Evolutionary conservation across 2,888 invertebrate species (phyloP).

Genomic region (Crossocerus cetratus): DNA sequence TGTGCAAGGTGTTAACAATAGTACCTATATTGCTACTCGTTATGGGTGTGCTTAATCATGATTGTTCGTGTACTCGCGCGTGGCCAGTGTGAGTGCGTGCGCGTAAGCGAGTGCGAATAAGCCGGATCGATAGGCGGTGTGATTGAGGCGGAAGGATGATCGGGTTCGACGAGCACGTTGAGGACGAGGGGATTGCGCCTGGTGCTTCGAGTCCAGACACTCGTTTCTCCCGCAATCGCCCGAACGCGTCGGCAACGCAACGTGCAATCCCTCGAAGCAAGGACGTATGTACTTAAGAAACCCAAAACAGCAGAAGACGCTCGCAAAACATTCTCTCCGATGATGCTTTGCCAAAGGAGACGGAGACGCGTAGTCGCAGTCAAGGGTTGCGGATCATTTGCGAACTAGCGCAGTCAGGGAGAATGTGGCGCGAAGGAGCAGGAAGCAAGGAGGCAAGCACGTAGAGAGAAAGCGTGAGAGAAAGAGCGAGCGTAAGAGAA

Average conservation of each 20-base stretch:
- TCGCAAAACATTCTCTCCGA: slow-evolving; percentile 42
- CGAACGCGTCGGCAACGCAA: slow-evolving; percentile 23
- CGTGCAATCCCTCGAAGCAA: slow-evolving; percentile 34
- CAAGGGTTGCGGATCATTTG: not conserved
- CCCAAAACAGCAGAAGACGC: slow-evolving; percentile 24
- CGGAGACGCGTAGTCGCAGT: not conserved
- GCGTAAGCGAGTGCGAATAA: slow-evolving; percentile 7
- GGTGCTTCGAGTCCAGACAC: slow-evolving; percentile 47
- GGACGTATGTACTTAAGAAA: slow-evolving; percentile 52
- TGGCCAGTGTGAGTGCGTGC: not conserved
- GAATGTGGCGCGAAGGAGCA: slow-evolving; percentile 27
- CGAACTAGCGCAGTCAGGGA: slow-evolving; percentile 29
- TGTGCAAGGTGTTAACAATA: slow-evolving; percentile 53
- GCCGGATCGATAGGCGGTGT: not conserved
- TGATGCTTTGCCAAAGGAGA: no score
- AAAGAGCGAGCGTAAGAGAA: not conserved
- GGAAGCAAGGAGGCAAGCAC: not conserved
- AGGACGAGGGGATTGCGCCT: slow-evolving; percentile 41
- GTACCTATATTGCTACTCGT: slow-evolving; percentile 46
- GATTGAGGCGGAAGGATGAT: not conserved
- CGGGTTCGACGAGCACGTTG: not conserved
- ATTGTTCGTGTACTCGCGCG: slow-evolving; percentile 50
- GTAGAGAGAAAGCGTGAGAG: not conserved
- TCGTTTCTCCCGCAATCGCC: slow-evolving; percentile 36
- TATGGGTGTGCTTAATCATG: slow-evolving; percentile 59